A percentile compares a stretch with the other conserved stretches of the same genome.
phyloP scores from a whole-genome alignment of 1,140 invertebrate genomes.

The Lucilia sericata region DNA sequence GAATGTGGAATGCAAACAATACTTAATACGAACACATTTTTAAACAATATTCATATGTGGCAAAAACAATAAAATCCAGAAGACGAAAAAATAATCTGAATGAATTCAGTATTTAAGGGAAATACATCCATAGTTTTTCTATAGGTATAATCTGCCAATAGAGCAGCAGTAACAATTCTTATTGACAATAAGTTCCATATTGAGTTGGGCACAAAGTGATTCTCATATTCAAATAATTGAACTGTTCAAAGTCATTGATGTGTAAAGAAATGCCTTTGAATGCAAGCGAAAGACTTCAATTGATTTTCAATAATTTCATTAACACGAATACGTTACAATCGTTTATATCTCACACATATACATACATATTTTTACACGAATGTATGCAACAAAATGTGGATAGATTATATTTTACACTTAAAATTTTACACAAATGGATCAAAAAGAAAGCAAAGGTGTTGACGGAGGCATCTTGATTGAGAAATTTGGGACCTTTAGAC shows the following conservation, averaged over 20 bases:
- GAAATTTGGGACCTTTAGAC: too few species aligned
- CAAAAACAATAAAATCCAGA: not conserved
- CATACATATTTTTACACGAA: too few species aligned
- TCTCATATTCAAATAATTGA: conserved; percentile 3
- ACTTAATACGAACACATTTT: not conserved
- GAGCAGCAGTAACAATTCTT: not conserved
- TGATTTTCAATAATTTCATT: conserved; percentile 9
- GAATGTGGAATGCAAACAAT: not conserved
- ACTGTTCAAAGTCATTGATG: conserved; percentile 14
- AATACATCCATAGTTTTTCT: not conserved
- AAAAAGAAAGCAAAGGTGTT: too few species aligned
- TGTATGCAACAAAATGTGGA: too few species aligned
- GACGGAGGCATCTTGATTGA: too few species aligned
- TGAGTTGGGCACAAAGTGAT: not conserved
- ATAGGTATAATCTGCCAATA: not conserved
- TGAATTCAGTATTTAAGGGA: not conserved
- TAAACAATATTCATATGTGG: not conserved
- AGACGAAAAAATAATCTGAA: not conserved
- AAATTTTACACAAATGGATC: too few species aligned
- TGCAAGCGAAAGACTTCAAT: not conserved
- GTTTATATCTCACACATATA: not conserved
- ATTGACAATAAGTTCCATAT: not conserved
- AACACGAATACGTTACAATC: not conserved
- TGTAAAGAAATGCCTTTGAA: not conserved
- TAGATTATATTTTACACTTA: too few species aligned